Evolutionary conservation across 2,888 invertebrate species (phyloP).

Genomic region (Drosophila siamana): DNA sequence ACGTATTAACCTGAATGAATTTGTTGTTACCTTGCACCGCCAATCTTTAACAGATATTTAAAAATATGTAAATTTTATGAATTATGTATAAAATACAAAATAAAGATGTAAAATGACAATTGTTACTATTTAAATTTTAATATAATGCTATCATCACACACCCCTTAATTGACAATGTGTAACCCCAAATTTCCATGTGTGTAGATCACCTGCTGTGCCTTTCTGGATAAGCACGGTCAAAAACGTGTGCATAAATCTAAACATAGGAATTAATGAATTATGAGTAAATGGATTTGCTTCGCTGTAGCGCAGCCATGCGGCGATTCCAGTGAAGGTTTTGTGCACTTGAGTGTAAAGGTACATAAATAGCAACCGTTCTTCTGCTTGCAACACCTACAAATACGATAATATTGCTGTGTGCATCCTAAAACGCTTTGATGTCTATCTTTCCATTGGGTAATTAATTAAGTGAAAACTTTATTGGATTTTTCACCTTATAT

Average conservation of each 20-base stretch:
- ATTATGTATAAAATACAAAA: no score
- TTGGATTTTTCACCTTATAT: conserved; percentile 54
- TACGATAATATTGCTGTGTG: conserved; percentile 43
- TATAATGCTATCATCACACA: neutral
- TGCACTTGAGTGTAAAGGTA: conserved; percentile 67
- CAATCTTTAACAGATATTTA: neutral
- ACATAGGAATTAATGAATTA: conserved; percentile 82
- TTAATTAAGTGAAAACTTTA: conserved; percentile 78
- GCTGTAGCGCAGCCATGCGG: conserved; percentile 66
- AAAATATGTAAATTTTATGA: no score
- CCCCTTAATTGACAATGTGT: neutral
- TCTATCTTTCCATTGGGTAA: conserved; percentile 66
- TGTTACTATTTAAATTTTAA: neutral
- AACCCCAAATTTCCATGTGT: conserved; percentile 32
- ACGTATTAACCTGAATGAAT: conserved; percentile 35
- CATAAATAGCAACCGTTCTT: conserved; percentile 59
- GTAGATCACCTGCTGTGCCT: conserved; percentile 35
- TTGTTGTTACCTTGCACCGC: conserved; percentile 29
- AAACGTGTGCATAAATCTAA: conserved; percentile 61
- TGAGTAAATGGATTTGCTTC: conserved; percentile 81
- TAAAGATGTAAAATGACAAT: neutral
- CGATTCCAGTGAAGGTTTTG: conserved; percentile 24
- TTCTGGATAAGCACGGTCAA: conserved; percentile 37
- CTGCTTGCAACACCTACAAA: conserved; percentile 26
- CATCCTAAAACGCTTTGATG: conserved; percentile 78